These are phyloP conservation scores for Oreochromis aureus DNA, from an alignment of 2,113 vertebrate species.

Conservation along the genomic window DNA sequence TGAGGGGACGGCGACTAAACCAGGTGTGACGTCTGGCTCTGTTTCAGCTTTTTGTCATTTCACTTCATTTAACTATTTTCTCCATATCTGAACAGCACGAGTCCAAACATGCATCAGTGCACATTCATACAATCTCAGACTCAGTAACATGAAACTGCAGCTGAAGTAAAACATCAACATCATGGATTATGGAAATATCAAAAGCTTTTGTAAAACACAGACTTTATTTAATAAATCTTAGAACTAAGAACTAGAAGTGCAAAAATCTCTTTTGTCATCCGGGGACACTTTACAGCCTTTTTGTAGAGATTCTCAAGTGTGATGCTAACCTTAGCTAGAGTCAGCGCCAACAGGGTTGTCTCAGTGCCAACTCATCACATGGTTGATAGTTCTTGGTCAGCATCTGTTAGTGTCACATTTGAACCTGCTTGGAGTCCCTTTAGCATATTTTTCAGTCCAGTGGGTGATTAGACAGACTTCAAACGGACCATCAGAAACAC, in stretches of 20 bases:
- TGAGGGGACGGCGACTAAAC: neutral
- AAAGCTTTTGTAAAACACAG: neutral
- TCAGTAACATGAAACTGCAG: neutral
- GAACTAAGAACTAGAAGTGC: fast-evolving
- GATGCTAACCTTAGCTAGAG: neutral
- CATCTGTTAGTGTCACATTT: neutral
- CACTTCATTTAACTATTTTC: no score
- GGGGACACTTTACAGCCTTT: neutral
- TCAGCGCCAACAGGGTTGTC: neutral
- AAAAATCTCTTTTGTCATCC: neutral
- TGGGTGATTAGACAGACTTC: neutral
- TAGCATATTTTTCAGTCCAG: neutral
- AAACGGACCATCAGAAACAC: neutral
- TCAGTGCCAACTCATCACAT: neutral
- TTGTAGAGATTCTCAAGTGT: neutral
- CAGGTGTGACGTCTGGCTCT: neutral
- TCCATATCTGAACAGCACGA: neutral
- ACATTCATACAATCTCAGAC: neutral
- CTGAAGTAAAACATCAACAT: neutral
- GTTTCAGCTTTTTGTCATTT: neutral
- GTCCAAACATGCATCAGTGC: neutral
- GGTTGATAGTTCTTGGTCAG: neutral
- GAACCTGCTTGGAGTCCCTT: neutral
- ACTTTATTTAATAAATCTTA: neutral
- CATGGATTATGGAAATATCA: neutral